These are phyloP conservation scores for Pterocles gutturalis DNA, from an alignment of 2,113 vertebrate genomes.

Conservation along the genomic window DNA sequence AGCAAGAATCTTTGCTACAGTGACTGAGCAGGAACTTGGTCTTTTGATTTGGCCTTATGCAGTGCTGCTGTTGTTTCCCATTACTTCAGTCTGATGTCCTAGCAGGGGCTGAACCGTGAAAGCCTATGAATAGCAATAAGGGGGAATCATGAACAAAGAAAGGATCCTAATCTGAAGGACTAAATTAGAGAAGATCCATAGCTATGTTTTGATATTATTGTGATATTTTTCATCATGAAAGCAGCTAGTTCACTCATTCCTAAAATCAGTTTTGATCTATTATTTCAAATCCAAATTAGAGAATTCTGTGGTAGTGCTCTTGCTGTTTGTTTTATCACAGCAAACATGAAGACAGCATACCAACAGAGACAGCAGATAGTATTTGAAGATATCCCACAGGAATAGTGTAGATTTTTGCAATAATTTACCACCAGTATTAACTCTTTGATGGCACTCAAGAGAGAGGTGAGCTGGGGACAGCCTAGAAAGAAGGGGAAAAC, in stretches of 20 bases:
- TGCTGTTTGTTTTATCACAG: conserved; percentile 34
- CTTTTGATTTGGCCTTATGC: conserved; percentile 19
- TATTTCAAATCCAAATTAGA: conserved; percentile 37
- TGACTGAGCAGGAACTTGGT: conserved; percentile 37
- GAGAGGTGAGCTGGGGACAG: conserved; percentile 7
- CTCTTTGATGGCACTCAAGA: background rate
- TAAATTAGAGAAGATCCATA: background rate
- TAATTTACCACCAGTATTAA: conserved; percentile 30
- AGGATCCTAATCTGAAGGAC: background rate
- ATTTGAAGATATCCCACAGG: conserved; percentile 40
- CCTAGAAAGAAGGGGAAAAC: background rate
- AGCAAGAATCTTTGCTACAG: conserved; percentile 29
- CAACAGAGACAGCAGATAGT: conserved; percentile 9
- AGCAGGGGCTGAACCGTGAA: conserved; percentile 48
- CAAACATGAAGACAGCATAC: background rate
- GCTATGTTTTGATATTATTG: background rate
- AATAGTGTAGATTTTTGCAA: background rate
- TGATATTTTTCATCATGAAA: background rate
- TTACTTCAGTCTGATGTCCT: conserved; percentile 34
- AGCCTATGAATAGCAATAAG: conserved; percentile 59
- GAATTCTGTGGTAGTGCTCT: background rate
- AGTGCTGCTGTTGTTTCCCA: conserved; percentile 21
- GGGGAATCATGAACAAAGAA: background rate
- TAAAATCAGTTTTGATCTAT: conserved; percentile 5
- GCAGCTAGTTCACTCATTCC: background rate